Evolutionary conservation across 2,113 vertebrate genomes (phyloP).

Genomic region (Lampris incognitus): DNA sequence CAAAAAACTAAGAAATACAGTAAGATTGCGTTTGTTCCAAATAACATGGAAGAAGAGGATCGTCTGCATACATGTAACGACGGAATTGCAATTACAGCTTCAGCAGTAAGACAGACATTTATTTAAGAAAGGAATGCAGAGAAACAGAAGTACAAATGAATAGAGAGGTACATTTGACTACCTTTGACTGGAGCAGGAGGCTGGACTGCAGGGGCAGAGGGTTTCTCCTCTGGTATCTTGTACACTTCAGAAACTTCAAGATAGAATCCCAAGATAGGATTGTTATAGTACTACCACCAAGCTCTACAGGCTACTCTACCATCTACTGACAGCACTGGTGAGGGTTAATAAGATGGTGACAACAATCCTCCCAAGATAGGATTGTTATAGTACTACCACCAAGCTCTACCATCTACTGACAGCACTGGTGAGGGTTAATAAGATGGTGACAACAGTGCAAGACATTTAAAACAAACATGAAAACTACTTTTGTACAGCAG

Average conservation of each 20-base stretch:
- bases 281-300: constrained; percentile 36
- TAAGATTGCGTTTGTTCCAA: not conserved
- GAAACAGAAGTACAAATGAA: not conserved
- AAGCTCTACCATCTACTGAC: constrained; percentile 10
- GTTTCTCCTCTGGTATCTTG: constrained; percentile 53
- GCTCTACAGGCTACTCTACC: not conserved
- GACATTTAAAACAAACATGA: not conserved
- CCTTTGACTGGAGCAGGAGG: constrained; percentile 53
- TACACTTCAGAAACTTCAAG: constrained; percentile 71
- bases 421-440: not conserved
- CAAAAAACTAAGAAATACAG: constrained; percentile 12
- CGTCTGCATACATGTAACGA: constrained; percentile 5
- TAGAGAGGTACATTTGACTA: constrained; percentile 52
- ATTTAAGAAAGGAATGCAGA: not conserved
- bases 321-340: constrained; percentile 17
- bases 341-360: not conserved
- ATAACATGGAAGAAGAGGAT: not conserved
- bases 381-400: constrained; percentile 37
- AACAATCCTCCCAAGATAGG: constrained; percentile 41
- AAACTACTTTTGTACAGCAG: not conserved
- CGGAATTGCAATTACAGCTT: not conserved
- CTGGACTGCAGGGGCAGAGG: constrained; percentile 30
- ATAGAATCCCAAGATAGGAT: constrained; percentile 56
- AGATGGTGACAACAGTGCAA: not conserved
- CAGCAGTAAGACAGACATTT: not conserved